Conservation (phyloP, 2,797 vertebrate genomes). For the Cephalopachus bancanus region DNA sequence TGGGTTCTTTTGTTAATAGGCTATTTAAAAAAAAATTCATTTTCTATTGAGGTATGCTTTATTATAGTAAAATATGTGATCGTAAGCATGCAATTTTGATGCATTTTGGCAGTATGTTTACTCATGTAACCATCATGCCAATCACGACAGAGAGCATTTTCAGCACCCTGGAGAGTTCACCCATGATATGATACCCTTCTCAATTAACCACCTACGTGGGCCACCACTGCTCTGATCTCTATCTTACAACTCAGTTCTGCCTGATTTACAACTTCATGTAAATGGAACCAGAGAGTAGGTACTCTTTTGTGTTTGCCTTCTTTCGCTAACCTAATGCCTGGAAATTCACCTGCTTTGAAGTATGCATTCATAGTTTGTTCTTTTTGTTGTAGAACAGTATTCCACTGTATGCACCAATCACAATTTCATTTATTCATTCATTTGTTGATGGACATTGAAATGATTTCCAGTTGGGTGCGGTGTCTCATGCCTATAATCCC, state of each 20-base stretch:
- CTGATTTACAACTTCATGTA: not conserved
- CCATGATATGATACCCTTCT: not conserved
- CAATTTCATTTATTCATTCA: not conserved
- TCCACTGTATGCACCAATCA: not conserved
- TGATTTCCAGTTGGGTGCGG: not conserved
- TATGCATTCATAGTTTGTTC: not conserved
- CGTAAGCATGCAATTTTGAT: not conserved
- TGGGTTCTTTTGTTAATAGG: not conserved
- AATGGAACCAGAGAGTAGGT: not conserved
- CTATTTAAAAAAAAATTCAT: not conserved
- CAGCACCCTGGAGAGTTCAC: not conserved
- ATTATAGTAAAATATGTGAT: not conserved
- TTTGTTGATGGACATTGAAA: not conserved
- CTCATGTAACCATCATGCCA: not conserved
- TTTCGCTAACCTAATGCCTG: not conserved
- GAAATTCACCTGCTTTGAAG: not conserved
- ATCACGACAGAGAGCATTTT: not conserved
- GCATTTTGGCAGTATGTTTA: not conserved
- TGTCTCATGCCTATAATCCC: no score
- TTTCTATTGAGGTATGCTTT: conserved; percentile 31
- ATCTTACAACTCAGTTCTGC: not conserved
- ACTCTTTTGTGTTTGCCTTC: not conserved
- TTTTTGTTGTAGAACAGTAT: conserved; percentile 5
- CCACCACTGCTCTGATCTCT: not conserved
- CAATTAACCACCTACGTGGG: not conserved